A percentile compares a stretch with the other conserved stretches of the same genome.
Conservation (phyloP, 1,140 invertebrate genomes). For the Frieseomelitta varia region DNA sequence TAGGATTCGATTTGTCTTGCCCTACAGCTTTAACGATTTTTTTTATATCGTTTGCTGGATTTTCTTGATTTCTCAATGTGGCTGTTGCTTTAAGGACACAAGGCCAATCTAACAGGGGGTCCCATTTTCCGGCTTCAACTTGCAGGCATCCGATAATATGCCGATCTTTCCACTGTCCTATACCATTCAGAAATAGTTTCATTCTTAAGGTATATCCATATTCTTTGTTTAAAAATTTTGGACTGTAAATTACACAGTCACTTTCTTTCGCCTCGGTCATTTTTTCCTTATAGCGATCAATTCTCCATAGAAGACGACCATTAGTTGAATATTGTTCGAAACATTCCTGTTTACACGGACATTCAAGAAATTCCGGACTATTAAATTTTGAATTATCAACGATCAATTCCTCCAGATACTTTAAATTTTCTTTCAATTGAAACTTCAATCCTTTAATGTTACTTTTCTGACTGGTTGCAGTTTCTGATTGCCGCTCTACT, state of each 20-base stretch:
- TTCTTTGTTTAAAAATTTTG: slow-evolving; percentile 86
- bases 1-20: slow-evolving; percentile 78
- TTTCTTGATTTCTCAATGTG: slow-evolving; percentile 85
- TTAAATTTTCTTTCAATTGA: slow-evolving; percentile 67
- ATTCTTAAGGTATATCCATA: slow-evolving; percentile 88
- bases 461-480: slow-evolving; percentile 27
- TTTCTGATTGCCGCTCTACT: slow-evolving; percentile 39
- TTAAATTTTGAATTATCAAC: slow-evolving; percentile 19
- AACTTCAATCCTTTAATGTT: slow-evolving; percentile 64
- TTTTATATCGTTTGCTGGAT: slow-evolving; percentile 78
- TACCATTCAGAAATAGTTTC: slow-evolving; percentile 86
- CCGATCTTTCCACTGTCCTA: slow-evolving; percentile 88
- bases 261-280: slow-evolving; percentile 86
- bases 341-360: slow-evolving; percentile 9
- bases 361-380: neutral
- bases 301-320: slow-evolving; percentile 87
- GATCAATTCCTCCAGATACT: slow-evolving; percentile 67
- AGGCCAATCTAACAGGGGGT: slow-evolving; percentile 87
- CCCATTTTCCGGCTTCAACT: slow-evolving; percentile 86
- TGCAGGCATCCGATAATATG: slow-evolving; percentile 86
- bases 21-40: slow-evolving; percentile 82
- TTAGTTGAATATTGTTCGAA: slow-evolving; percentile 61
- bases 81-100: slow-evolving; percentile 85
- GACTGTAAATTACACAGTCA: slow-evolving; percentile 84
- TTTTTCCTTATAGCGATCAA: slow-evolving; percentile 85